These are phyloP conservation scores for Diplogasteroides magnus DNA, from an alignment of 1,140 invertebrate species.

Conservation along the genomic window DNA sequence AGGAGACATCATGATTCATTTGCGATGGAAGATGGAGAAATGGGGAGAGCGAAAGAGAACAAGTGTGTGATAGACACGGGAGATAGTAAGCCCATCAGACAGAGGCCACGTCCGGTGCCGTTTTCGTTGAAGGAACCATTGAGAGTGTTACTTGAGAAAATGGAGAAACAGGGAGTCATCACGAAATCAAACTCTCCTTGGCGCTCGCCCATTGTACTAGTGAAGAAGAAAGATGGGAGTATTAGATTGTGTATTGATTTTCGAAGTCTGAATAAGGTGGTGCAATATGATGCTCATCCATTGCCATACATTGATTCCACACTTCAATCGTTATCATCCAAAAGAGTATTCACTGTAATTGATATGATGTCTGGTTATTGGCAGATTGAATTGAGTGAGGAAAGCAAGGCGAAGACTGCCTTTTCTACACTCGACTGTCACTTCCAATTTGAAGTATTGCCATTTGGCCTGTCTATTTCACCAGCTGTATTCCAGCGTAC, in stretches of 20 bases:
- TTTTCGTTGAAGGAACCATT: no score
- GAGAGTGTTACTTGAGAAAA: no score
- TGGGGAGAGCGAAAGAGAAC: not conserved
- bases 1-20: no score
- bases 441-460: no score
- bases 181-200: constrained; percentile 49
- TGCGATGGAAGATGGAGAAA: constrained; percentile 8
- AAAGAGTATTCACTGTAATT: constrained; percentile 57
- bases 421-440: no score
- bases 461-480: no score
- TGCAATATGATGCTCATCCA: constrained; percentile 57
- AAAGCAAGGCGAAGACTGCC: no score
- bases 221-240: constrained; percentile 60
- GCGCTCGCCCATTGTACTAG: constrained; percentile 58
- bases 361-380: constrained; percentile 52
- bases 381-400: constrained; percentile 7
- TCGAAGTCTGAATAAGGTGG: constrained; percentile 57
- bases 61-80: no score
- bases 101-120: constrained; percentile 10
- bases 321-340: constrained; percentile 55
- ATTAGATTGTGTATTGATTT: constrained; percentile 59
- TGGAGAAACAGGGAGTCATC: constrained; percentile 7
- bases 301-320: constrained; percentile 59
- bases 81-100: constrained; percentile 12
- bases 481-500: constrained; percentile 17